Conservation (phyloP, 2,113 vertebrate species). For the Meriones unguiculatus region DNA sequence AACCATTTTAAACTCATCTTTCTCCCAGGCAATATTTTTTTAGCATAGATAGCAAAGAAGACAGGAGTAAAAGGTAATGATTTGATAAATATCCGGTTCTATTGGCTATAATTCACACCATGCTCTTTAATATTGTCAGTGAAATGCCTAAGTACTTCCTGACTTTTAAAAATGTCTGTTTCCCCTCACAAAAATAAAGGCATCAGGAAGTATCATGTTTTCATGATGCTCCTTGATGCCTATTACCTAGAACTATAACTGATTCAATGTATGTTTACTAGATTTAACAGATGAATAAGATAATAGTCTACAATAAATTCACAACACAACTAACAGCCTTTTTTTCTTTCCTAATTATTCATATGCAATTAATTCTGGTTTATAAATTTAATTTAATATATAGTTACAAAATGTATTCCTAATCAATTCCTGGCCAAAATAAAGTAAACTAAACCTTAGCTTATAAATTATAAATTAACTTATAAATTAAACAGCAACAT, state of each 20-base stretch:
- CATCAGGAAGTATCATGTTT: not conserved
- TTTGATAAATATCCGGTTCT: not conserved
- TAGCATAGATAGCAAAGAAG: not conserved
- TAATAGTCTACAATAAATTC: not conserved
- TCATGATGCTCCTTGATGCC: too few relatives aligned
- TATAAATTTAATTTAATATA: not conserved
- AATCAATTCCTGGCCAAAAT: not conserved
- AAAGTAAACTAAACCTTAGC: not conserved
- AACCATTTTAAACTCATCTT: not conserved
- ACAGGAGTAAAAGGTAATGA: not conserved
- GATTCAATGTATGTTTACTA: not conserved
- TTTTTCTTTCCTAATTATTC: not conserved
- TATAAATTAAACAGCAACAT: not conserved
- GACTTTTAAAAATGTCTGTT: not conserved
- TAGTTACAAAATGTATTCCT: not conserved
- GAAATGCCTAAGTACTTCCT: constrained; percentile 6
- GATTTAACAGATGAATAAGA: not conserved
- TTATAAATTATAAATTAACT: too few relatives aligned
- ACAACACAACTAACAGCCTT: not conserved
- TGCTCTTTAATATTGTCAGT: not conserved
- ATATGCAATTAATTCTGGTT: not conserved
- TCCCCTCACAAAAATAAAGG: not conserved
- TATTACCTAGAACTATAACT: not conserved
- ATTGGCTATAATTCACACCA: not conserved
- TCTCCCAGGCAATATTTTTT: not conserved